A percentile compares a stretch with the other conserved stretches of the same genome.
Conservation (phyloP, 2,888 invertebrate genomes). For the Malthinus flaveolus region DNA sequence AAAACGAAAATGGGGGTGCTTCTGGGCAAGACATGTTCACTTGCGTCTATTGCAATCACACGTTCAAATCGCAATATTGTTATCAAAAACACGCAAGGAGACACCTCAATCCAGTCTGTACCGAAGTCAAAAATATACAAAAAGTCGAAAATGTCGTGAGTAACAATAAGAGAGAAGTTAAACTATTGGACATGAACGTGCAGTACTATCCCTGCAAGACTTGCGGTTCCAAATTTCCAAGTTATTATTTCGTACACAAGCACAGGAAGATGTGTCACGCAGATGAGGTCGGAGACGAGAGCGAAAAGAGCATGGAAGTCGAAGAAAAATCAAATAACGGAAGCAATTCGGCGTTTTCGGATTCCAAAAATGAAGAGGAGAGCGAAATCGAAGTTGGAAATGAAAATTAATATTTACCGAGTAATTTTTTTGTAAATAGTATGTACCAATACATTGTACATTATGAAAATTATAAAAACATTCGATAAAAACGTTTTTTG, state of each 20-base stretch:
- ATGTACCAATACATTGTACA: conserved; percentile 5
- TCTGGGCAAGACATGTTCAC: conserved; percentile 59
- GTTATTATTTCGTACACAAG: conserved; percentile 92
- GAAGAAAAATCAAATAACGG: conserved; percentile 21
- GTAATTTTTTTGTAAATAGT: conserved; percentile 14
- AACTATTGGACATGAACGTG: conserved; percentile 73
- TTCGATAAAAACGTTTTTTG: background rate
- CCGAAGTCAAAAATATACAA: conserved; percentile 47
- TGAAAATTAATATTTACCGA: conserved; percentile 20
- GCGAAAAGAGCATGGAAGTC: conserved; percentile 25
- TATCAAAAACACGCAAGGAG: conserved; percentile 78
- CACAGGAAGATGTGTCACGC: conserved; percentile 85
- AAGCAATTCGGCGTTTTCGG: conserved; percentile 11
- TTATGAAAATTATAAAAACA: background rate
- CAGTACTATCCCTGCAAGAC: conserved; percentile 94
- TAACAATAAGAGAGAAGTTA: conserved; percentile 60
- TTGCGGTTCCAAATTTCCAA: conserved; percentile 89
- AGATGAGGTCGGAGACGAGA: conserved; percentile 59
- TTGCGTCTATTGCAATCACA: conserved; percentile 76
- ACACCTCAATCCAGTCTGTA: conserved; percentile 66
- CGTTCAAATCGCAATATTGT: conserved; percentile 83
- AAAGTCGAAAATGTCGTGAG: conserved; percentile 42
- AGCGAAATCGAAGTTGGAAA: conserved; percentile 28
- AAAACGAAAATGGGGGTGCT: conserved; percentile 46
- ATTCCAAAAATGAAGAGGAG: conserved; percentile 15